A percentile compares a stretch with the other conserved stretches of the same genome.
These are phyloP conservation scores for Conus betulinus DNA, from an alignment of 1,140 invertebrate genomes.

Conservation along the genomic window DNA sequence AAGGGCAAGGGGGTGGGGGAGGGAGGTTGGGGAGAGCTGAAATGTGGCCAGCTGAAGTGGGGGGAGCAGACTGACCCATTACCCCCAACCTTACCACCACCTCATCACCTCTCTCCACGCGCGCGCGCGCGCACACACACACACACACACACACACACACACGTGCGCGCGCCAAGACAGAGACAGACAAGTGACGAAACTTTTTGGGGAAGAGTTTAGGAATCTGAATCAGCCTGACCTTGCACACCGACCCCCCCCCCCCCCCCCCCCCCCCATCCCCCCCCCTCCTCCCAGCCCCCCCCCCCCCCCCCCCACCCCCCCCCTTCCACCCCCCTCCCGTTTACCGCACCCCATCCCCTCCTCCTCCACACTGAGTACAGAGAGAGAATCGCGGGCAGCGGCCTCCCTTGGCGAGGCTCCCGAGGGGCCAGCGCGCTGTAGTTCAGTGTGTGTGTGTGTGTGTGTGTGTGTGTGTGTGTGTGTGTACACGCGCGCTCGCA, in stretches of 20 bases:
- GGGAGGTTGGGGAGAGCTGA: not conserved
- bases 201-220: constrained; percentile 24
- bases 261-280: not conserved
- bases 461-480: constrained; percentile 8
- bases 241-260: constrained; percentile 5
- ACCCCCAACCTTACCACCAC: too few relatives aligned
- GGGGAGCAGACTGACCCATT: too few relatives aligned
- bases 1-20: not conserved
- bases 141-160: constrained; percentile 11
- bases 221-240: constrained; percentile 40
- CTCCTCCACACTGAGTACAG: not conserved
- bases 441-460: constrained; percentile 13
- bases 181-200: too few relatives aligned
- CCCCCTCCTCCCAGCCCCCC: not conserved
- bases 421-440: constrained; percentile 11
- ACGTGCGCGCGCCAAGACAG: too few relatives aligned
- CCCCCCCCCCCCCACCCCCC: not conserved
- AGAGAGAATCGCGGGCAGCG: constrained; percentile 32
- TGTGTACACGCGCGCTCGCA: not conserved
- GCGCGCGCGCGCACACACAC: not conserved
- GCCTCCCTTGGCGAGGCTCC: constrained; percentile 36
- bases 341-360: not conserved
- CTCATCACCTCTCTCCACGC: too few relatives aligned
- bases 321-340: not conserved
- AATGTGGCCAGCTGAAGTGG: not conserved